Conservation (phyloP, 2,888 invertebrate species). For the Idaea aversata region DNA sequence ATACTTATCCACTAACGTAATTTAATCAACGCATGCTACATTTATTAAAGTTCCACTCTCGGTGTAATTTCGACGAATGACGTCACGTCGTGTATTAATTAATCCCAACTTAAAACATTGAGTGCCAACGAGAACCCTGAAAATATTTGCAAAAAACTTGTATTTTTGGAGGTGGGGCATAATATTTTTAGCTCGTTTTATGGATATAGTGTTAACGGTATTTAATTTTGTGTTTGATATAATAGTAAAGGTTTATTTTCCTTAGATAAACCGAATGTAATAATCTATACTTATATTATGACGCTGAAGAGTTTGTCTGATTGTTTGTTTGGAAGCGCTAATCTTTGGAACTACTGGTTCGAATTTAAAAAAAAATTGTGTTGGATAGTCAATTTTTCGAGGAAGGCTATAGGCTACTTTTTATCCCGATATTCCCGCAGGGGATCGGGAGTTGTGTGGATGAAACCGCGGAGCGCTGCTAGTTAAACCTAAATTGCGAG, state of each 20-base stretch:
- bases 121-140: constrained; percentile 36
- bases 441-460: no score
- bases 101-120: constrained; percentile 59
- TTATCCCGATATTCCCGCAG: no score
- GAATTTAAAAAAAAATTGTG: no score
- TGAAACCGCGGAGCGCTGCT: no score
- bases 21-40: constrained; percentile 68
- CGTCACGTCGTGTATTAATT: constrained; percentile 66
- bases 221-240: background rate
- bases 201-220: background rate
- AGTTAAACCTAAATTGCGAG: background rate
- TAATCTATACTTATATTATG: no score
- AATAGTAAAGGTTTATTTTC: background rate
- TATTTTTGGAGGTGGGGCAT: background rate
- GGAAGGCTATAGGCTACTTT: no score
- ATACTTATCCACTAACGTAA: constrained; percentile 48
- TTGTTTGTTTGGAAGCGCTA: no score
- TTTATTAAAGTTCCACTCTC: constrained; percentile 60
- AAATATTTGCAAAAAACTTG: constrained; percentile 30
- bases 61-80: constrained; percentile 59
- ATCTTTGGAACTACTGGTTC: no score
- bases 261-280: background rate
- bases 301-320: no score
- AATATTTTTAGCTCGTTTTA: background rate
- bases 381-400: no score